Evolutionary conservation across 2,888 invertebrate genomes (phyloP).

Genomic region (Andrena flavipes): DNA sequence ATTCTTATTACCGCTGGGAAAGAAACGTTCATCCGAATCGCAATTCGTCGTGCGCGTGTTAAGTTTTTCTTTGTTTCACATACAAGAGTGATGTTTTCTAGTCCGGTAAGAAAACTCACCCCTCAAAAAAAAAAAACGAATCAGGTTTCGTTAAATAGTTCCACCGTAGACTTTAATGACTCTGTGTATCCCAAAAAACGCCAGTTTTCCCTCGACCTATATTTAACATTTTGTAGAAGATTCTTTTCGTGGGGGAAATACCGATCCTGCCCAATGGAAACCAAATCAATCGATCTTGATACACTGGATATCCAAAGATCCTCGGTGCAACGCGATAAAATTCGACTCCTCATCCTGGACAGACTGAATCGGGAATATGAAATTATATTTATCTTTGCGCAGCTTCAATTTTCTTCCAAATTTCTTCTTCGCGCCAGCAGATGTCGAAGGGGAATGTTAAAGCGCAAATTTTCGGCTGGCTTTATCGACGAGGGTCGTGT

Average conservation of each 20-base stretch:
- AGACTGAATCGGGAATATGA: background rate
- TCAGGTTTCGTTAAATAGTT: conserved; percentile 9
- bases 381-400: too few species aligned
- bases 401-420: too few species aligned
- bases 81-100: conserved; percentile 14
- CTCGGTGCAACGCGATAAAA: background rate
- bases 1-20: background rate
- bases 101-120: conserved; percentile 16
- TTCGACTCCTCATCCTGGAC: background rate
- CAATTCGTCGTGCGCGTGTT: conserved; percentile 3
- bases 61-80: background rate
- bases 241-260: background rate
- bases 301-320: background rate
- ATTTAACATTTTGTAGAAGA: background rate
- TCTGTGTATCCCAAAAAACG: too few species aligned
- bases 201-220: background rate
- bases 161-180: background rate
- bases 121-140: background rate
- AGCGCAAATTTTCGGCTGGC: too few species aligned
- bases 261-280: background rate
- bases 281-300: conserved; percentile 12
- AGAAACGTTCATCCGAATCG: conserved; percentile 15
- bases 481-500: too few species aligned
- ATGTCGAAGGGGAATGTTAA: too few species aligned
- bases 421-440: too few species aligned